Evolutionary conservation across 2,797 vertebrate species (phyloP).

Genomic region (Chaetodon trifasciatus): DNA sequence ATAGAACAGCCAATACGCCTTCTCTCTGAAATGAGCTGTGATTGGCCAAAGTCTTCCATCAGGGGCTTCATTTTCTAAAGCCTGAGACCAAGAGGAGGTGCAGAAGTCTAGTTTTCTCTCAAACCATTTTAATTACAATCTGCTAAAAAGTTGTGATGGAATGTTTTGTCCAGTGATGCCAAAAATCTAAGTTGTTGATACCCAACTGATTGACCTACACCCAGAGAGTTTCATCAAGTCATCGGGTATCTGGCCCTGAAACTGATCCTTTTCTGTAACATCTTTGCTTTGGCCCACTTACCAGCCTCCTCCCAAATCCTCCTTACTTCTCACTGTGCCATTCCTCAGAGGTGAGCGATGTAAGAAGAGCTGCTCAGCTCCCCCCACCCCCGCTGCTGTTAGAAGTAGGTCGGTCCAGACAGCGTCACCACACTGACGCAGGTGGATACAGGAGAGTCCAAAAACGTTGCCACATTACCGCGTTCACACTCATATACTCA

Average conservation of each 20-base stretch:
- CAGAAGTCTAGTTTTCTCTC: no score
- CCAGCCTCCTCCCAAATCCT: slow-evolving; percentile 30
- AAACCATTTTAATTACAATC: no score
- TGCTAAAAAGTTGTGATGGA: no score
- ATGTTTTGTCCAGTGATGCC: no score
- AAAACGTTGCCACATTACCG: slow-evolving; percentile 25
- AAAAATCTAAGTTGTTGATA: slow-evolving; percentile 10
- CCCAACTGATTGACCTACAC: slow-evolving; percentile 2
- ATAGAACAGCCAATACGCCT: no score
- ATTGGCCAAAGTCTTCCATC: no score
- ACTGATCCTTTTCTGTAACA: slow-evolving; percentile 38
- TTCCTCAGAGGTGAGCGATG: slow-evolving; percentile 76
- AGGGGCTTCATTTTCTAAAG: no score
- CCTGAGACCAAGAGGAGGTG: no score
- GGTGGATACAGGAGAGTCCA: slow-evolving; percentile 37
- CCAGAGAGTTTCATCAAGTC: slow-evolving; percentile 13
- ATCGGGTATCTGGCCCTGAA: slow-evolving; percentile 54
- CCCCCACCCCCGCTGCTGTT: slow-evolving; percentile 14
- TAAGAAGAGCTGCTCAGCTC: slow-evolving; percentile 73
- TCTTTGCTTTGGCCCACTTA: slow-evolving; percentile 53
- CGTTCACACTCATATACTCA: slow-evolving; percentile 14
- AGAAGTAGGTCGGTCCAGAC: slow-evolving; percentile 70
- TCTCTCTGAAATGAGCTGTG: no score
- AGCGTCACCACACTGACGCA: slow-evolving; percentile 40
- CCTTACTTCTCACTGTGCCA: slow-evolving; percentile 52